Evolutionary conservation across 1,140 invertebrate species (phyloP).

Genomic region (Thalassaphorura encarpata): DNA sequence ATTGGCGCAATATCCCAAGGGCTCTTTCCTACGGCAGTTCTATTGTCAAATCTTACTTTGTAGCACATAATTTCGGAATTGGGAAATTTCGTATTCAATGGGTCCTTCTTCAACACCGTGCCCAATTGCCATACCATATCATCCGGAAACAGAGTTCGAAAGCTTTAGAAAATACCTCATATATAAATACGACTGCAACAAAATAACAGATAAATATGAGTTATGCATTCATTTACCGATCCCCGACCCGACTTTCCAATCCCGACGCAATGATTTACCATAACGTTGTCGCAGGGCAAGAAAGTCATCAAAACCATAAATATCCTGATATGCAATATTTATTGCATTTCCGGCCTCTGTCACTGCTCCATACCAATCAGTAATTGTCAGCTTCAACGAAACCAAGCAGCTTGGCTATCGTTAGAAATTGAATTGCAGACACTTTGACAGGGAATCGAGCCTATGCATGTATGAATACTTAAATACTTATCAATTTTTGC

Average conservation of each 20-base stretch:
- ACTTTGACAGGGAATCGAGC: slow-evolving; percentile 86
- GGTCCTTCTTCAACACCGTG: slow-evolving; percentile 57
- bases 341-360: slow-evolving; percentile 61
- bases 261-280: slow-evolving; percentile 64
- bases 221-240: no score
- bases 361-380: slow-evolving; percentile 56
- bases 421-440: slow-evolving; percentile 86
- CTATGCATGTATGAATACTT: slow-evolving; percentile 41
- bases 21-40: slow-evolving; percentile 83
- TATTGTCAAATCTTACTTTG: slow-evolving; percentile 82
- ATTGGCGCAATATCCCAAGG: slow-evolving; percentile 94
- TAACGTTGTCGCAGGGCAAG: slow-evolving; percentile 83
- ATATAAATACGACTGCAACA: background rate
- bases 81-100: slow-evolving; percentile 55
- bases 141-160: slow-evolving; percentile 83
- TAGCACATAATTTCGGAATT: slow-evolving; percentile 79
- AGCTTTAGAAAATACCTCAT: background rate
- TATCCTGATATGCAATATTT: slow-evolving; percentile 90
- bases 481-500: no score
- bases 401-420: slow-evolving; percentile 83
- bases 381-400: slow-evolving; percentile 72
- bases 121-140: slow-evolving; percentile 96
- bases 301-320: slow-evolving; percentile 94
- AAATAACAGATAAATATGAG: no score
- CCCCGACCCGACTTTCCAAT: slow-evolving; percentile 63